Evolutionary conservation across 2,888 invertebrate genomes (phyloP).

Genomic region (Aphodius granarius): DNA sequence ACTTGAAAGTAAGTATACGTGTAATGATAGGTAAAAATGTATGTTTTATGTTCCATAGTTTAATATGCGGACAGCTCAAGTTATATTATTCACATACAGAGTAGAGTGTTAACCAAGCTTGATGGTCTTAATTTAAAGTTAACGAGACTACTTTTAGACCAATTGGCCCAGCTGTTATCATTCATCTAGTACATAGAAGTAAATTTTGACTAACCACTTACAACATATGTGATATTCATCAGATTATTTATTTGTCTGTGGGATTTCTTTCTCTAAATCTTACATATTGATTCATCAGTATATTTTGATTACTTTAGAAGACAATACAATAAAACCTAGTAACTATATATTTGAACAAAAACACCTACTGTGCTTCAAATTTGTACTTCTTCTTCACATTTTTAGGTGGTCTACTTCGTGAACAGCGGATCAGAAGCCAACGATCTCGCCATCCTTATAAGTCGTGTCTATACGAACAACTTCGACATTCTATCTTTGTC

Average conservation of each 20-base stretch:
- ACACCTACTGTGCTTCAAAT: no score
- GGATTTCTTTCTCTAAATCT: no score
- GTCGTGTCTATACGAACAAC: constrained; percentile 82
- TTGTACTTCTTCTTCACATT: constrained; percentile 17
- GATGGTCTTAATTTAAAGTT: not conserved
- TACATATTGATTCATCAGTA: no score
- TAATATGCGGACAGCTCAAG: not conserved
- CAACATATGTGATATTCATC: no score
- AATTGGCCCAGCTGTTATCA: not conserved
- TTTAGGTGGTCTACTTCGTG: constrained; percentile 84
- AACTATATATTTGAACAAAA: no score
- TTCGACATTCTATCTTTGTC: constrained; percentile 84
- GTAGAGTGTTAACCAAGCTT: not conserved
- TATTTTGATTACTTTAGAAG: no score
- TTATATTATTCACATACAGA: not conserved
- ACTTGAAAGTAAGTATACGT: constrained; percentile 69
- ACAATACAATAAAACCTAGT: no score
- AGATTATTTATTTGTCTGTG: no score
- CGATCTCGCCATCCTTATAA: constrained; percentile 87
- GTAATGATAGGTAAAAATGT: not conserved
- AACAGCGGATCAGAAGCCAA: constrained; percentile 99
- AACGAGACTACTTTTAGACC: not conserved
- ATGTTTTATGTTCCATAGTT: not conserved
- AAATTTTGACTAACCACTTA: no score
- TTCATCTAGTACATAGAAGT: not conserved